Percentiles rank a stretch among this genome's conserved stretches.
Evolutionary conservation across 2,888 invertebrate genomes (phyloP).

Genomic region (Bursaphelenchus okinawaensis): DNA sequence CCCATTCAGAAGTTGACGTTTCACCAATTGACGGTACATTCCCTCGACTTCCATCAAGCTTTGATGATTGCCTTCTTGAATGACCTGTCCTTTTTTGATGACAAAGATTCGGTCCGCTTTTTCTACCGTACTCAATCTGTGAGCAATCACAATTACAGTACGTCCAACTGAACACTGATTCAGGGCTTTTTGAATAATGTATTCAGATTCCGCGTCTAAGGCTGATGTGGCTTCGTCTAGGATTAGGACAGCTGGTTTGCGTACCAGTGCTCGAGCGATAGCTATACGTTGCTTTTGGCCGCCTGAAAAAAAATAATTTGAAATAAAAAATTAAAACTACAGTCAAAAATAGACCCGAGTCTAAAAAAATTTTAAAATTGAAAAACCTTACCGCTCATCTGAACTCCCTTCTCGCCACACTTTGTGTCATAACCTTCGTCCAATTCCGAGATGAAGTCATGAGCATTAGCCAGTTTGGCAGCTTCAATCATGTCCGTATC

Average conservation of each 20-base stretch:
- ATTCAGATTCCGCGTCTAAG: constrained; percentile 28
- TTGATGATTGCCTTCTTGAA: constrained; percentile 49
- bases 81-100: constrained; percentile 51
- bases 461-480: constrained; percentile 60
- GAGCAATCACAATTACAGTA: constrained; percentile 62
- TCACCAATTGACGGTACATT: constrained; percentile 40
- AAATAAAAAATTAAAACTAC: not conserved
- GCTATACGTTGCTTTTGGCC: constrained; percentile 45
- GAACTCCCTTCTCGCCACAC: constrained; percentile 60
- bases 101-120: constrained; percentile 59
- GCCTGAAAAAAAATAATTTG: constrained; percentile 13
- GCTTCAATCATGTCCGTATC: constrained; percentile 50
- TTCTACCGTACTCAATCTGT: constrained; percentile 61
- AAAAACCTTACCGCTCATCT: constrained; percentile 53
- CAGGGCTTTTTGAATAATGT: constrained; percentile 43
- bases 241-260: constrained; percentile 40
- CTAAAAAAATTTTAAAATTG: not conserved
- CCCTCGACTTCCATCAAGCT: constrained; percentile 37
- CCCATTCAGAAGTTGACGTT: constrained; percentile 36
- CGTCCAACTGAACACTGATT: constrained; percentile 36
- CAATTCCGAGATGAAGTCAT: constrained; percentile 58
- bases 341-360: not conserved
- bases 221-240: constrained; percentile 46
- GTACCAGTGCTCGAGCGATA: constrained; percentile 46
- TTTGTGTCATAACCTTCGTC: constrained; percentile 59